Evolutionary conservation across 2,888 invertebrate genomes (phyloP).

Genomic region (Rotaria sp.): DNA sequence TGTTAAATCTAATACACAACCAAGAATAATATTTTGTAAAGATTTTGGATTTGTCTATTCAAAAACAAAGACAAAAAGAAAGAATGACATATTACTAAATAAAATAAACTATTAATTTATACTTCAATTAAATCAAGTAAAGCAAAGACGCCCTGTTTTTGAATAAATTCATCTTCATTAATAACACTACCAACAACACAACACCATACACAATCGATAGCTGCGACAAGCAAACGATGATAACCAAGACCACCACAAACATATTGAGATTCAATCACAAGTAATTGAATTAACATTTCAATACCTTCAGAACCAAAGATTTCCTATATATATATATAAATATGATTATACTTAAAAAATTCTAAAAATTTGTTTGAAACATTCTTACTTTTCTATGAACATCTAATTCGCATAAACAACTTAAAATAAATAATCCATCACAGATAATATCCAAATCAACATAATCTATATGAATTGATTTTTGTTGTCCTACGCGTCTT

Average conservation of each 20-base stretch:
- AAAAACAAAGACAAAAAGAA: not conserved
- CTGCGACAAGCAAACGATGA: slow-evolving; percentile 51
- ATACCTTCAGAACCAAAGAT: slow-evolving; percentile 53
- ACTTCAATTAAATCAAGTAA: slow-evolving; percentile 54
- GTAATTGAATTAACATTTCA: slow-evolving; percentile 50
- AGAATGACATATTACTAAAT: not conserved
- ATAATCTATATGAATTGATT: slow-evolving; percentile 46
- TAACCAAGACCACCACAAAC: slow-evolving; percentile 54
- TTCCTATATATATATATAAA: slow-evolving; percentile 46
- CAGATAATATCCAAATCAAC: slow-evolving; percentile 55
- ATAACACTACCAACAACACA: slow-evolving; percentile 50
- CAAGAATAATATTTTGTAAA: slow-evolving; percentile 53
- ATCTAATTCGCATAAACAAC: slow-evolving; percentile 53
- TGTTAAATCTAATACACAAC: slow-evolving; percentile 53
- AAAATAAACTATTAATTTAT: not conserved
- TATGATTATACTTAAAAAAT: too few species aligned
- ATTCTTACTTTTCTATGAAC: slow-evolving; percentile 51
- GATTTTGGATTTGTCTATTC: slow-evolving; percentile 23
- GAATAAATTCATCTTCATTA: slow-evolving; percentile 54
- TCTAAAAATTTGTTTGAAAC: not conserved
- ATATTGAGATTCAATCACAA: slow-evolving; percentile 48
- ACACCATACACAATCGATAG: slow-evolving; percentile 54
- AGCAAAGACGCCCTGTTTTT: slow-evolving; percentile 54
- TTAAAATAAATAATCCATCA: slow-evolving; percentile 54
- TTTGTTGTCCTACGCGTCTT: slow-evolving; percentile 44